Evolutionary conservation across 2,113 vertebrate genomes (phyloP), one percentile per base, ranked within the genome.

Genomic region (Alexandromys fortis): DNA sequence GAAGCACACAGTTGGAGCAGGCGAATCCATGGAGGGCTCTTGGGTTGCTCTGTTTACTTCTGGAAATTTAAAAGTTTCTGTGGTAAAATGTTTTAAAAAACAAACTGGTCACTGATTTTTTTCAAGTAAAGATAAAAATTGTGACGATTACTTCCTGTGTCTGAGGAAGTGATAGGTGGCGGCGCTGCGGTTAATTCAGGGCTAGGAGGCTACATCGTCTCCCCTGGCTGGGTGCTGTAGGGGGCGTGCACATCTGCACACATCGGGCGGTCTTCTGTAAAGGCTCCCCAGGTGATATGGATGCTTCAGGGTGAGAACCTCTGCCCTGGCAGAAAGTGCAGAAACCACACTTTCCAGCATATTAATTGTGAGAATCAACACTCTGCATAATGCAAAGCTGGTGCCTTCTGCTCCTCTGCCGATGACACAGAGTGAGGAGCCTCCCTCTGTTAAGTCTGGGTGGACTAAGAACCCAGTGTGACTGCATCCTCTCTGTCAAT

Each of bases 291-390:
- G 81, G 72, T 92, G 86, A 94, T 75, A 7, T 42, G 49, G 42
- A 45, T 94, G 63, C 72, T 93, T 35, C 24, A 0, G 65, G 65
- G 88, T 96, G 96, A 95, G 96, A 97, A 89, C 61, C 38, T 67
- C 55, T 70, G 9, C 63, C 58, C 33, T 73, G 89, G 90, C 91
- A 88, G 86, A 70, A 92, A 67, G 94, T 95, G 97, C 26, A 47
- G 89, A 97, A 97, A 95, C 97, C 97, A 97, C 96, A 96, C 86
- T 97, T 96, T 95, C 68, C 82, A 95, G 95, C 89, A 86, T 83
- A 89, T 92, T 91, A 91, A 96, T 47, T 95, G 91, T 77, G 91
- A 97, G 96, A 97, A 96, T 94, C 94, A 93, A 93, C 87, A 93
- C 91, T 95, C 65, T 93, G 86, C 90, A 97, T 94, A 94, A 94